Percentiles rank a stretch among this genome's conserved stretches.
phyloP scores from a whole-genome alignment of 2,888 invertebrate genomes.

The Arge pagana region DNA sequence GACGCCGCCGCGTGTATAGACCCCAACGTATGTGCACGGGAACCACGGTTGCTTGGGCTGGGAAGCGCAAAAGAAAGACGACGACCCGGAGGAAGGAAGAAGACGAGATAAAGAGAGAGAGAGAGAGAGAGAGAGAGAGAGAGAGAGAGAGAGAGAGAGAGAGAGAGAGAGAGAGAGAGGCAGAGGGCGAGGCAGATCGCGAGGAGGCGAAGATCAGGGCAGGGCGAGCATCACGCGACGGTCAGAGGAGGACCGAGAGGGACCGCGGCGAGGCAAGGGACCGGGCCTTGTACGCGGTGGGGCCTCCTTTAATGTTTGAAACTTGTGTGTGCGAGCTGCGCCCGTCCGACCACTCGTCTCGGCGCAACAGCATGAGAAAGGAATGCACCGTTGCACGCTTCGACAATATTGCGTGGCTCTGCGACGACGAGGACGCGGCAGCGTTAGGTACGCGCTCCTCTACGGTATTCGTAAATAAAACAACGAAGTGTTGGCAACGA shows the following conservation, averaged over 20 bases:
- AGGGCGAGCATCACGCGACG: constrained; percentile 21
- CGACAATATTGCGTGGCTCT: constrained; percentile 19
- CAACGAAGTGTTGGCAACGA: too few species aligned
- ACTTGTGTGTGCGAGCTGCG: constrained; percentile 39
- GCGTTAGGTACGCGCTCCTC: too few species aligned
- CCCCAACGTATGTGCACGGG: constrained; percentile 14
- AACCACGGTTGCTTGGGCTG: too few species aligned
- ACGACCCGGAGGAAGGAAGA: constrained; percentile 4
- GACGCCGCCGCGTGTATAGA: constrained; percentile 22
- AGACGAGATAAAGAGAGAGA: constrained; percentile 15
- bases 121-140: background rate
- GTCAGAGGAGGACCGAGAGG: constrained; percentile 13
- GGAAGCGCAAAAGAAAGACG: too few species aligned
- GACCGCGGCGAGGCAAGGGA: constrained; percentile 8
- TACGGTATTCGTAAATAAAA: too few species aligned
- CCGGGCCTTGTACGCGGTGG: constrained; percentile 23
- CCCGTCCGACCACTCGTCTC: constrained; percentile 26
- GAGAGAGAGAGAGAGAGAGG: constrained; percentile 13
- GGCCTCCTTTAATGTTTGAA: constrained; percentile 25
- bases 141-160: background rate
- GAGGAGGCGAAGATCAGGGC: constrained; percentile 7
- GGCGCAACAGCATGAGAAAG: constrained; percentile 55
- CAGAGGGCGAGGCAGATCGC: constrained; percentile 7
- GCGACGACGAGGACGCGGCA: too few species aligned
- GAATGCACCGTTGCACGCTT: constrained; percentile 42